These are phyloP conservation scores for Noctua janthina DNA, from an alignment of 2,888 invertebrate genomes.

Conservation along the genomic window DNA sequence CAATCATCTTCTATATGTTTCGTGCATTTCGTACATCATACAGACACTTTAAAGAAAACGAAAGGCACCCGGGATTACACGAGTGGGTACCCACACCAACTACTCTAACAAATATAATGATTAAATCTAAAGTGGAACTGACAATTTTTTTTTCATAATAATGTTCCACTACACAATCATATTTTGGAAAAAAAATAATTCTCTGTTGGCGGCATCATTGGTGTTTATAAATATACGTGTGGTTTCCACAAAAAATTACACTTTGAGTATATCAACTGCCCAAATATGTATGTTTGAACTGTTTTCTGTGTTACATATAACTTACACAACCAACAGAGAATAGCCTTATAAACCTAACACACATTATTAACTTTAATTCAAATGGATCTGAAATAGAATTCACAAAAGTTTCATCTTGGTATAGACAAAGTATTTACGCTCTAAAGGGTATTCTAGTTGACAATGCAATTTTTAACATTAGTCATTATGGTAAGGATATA, in stretches of 20 bases:
- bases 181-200: slow-evolving; percentile 73
- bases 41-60: slow-evolving; percentile 91
- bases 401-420: slow-evolving; percentile 77
- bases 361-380: slow-evolving; percentile 79
- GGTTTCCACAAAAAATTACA: slow-evolving; percentile 39
- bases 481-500: slow-evolving; percentile 58
- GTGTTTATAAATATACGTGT: slow-evolving; percentile 59
- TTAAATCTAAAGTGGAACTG: slow-evolving; percentile 87
- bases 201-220: slow-evolving; percentile 73
- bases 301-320: slow-evolving; percentile 29
- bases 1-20: slow-evolving; percentile 95
- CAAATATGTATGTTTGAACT: slow-evolving; percentile 43
- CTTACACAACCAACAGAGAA: slow-evolving; percentile 77
- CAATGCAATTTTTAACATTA: slow-evolving; percentile 61
- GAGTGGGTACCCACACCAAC: slow-evolving; percentile 89
- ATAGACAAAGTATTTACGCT: slow-evolving; percentile 60
- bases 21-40: slow-evolving; percentile 97
- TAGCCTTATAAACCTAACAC: slow-evolving; percentile 80
- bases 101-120: slow-evolving; percentile 90
- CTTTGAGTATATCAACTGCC: slow-evolving; percentile 48
- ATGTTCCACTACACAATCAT: slow-evolving; percentile 79
- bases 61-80: slow-evolving; percentile 90
- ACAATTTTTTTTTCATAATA: slow-evolving; percentile 69
- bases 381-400: slow-evolving; percentile 87
- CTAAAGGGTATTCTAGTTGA: slow-evolving; percentile 60